A percentile compares a stretch with the other conserved stretches of the same genome.
Evolutionary conservation across 1,140 invertebrate species (phyloP).

Genomic region (Bombus ignitus): DNA sequence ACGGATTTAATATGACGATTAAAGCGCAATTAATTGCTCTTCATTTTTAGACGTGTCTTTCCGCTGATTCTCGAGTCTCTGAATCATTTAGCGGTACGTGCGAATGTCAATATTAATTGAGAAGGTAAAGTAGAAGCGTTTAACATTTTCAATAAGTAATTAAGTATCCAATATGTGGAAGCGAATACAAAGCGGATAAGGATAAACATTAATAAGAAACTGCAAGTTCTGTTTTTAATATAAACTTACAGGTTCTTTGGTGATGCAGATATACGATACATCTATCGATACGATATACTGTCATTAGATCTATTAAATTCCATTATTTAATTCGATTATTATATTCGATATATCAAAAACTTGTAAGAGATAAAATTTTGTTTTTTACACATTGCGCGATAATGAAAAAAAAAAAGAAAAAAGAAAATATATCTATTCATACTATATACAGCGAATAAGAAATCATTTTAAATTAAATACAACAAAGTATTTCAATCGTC

Average conservation of each 20-base stretch:
- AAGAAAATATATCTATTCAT: too few relatives aligned
- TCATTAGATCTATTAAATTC: not conserved
- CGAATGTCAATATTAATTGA: constrained; percentile 67
- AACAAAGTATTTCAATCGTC: not conserved
- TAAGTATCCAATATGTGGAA: not conserved
- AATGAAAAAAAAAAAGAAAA: not conserved
- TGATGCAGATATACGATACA: constrained; percentile 12
- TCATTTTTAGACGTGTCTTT: not conserved
- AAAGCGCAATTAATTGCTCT: not conserved
- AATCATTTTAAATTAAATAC: not conserved
- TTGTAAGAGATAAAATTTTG: not conserved
- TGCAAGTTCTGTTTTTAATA: constrained; percentile 5
- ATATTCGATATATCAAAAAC: not conserved
- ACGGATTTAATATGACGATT: not conserved
- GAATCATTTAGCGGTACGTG: constrained; percentile 58
- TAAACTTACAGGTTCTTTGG: constrained; percentile 31
- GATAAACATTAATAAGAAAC: constrained; percentile 1
- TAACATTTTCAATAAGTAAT: constrained; percentile 27
- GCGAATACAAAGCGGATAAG: not conserved
- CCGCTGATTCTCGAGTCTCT: constrained; percentile 61
- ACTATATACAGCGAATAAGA: not conserved
- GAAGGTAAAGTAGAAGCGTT: constrained; percentile 43
- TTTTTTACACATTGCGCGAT: not conserved
- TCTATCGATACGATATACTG: not conserved
- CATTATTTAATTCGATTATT: not conserved